Evolutionary conservation across 2,888 invertebrate genomes (phyloP), one percentile per base, ranked within the genome.

Genomic region (Mesoligia furuncula): DNA sequence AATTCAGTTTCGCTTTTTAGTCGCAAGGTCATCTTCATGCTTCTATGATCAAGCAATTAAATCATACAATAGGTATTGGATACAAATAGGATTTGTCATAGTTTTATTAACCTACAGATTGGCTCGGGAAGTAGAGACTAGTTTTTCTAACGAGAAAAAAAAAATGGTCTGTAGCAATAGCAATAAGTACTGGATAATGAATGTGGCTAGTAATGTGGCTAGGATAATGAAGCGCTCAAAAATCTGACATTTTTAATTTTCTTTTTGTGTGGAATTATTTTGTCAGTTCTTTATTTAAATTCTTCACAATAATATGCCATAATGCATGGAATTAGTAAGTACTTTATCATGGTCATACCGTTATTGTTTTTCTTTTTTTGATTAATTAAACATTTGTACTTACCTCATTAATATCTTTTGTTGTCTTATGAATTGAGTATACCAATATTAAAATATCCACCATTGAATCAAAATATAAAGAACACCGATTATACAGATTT

Each of bases 1-100:
- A 31, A 74, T 62, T 59, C 39, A 80, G 51, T 84, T 81, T 81
- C 72, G 24, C 54, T 69, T 85, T 83, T 77, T 54, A 62, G 54
- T 45, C 15, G 24, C 76, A 83, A 85, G 85, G 85, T 77, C 77
- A 70, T 77, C 69, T 83, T 81, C 85, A 83, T 81, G 83, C 85
- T 67, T 73, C 85, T 72, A 71, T 85, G 83, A 73, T 71, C 85
- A 61, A 73, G 73, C 76, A 76, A 85, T 81, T 45, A 45, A 45
- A 45, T 13, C 45, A 45, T 45, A 45, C 45, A 45, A 45, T 45
- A 42, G 79, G 48, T 66, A 79, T 77, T 83, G 36, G 68, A 69
- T 83, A 54, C 27, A 83, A 77, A 80, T 59, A 36, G 42, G 64
- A 45, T 83, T 65, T 78, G 83, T 59, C 78, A 65, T 78, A 69